Evolutionary conservation across 2,797 vertebrate genomes (phyloP), one percentile per base, ranked within the genome.

Genomic region (Salmo trutta): DNA sequence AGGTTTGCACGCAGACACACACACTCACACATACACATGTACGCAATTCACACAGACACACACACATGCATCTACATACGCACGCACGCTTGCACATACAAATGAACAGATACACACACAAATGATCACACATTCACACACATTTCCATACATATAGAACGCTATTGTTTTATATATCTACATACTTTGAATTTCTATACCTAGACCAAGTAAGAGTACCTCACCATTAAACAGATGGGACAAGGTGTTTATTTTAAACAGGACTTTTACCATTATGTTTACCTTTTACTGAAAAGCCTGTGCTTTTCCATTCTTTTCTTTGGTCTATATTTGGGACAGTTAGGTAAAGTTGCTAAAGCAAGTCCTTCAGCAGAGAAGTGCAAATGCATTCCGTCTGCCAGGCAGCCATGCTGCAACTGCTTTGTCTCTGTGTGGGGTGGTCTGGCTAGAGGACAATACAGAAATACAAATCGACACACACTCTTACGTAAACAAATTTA

Each of bases 21-120:
- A 70, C 71, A 52, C 6, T 36, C 36, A 36, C 8, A 70, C 69
- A 71, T 16, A 65, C 19, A 71, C 29, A 78, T 16, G 5, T 36
- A 73, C 16, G 59, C 56, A 69, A n/a, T 62, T 62, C 69, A 76
- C 68, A 29, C 67, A 78, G 70, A 73, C 68, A 74, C 53, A 51
- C 74, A 47, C 27, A 54, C 75, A 73, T 1, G 15, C 19, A 51
- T n/a, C 16, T 52, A 73, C 10, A 70, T 27, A 51, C 19, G 51
- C 27, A 36, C 51, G 21, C 75, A 66, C 74, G 33, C 74, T 33
- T 71, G 29, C 74, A 73, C 24, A 47, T 51, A 69, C 69, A 10
- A 36, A 66, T 47, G 15, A n/a, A 64, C 75, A 62, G n/a, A 75
- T 72, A 41, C 36, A 29, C n/a, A 51, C 27, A 71, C 67, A 72